Base-by-base conservation (phyloP, 1,140 invertebrate genomes). In the Monochamus saltuarius region DNA sequence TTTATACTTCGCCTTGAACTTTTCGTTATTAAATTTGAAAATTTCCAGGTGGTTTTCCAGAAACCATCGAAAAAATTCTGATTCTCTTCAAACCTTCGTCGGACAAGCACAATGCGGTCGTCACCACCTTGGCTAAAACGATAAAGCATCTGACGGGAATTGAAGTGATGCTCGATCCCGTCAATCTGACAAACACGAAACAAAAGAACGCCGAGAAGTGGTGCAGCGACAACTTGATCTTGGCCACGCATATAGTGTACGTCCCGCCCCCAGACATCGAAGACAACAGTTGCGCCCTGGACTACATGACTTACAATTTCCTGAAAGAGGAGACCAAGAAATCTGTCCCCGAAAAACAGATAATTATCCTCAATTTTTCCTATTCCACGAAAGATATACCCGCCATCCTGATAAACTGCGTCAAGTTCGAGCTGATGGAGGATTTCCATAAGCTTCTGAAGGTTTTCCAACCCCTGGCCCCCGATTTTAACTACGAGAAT, bases 61-160 rank as follows among this genome's bases (percentile, higher is more conserved):
- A 55, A 36, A 35, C 29, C 34, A 42, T 59, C 47, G 53, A 64
- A 38, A 43, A 51, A 54, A 14, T 69, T 7, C 49, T 57, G 16
- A 39, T 69, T 13, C 50, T 64, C 7, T 64, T 57, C 45, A 69
- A 56, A 22, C 65, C 65, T 16, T 66, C 67, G 4, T 59, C 56
- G n/a, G 62, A 66, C 36, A 64, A 59, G n/a, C 67, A 69, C 55
- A 66, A 66, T 45, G 35, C 53, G 9, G 65, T 66, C 0, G 65
- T 69, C 4, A 40, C 55, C 13, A 13, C 52, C 2, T 47, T 69
- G 29, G 59, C 62, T 13, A 56, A 59, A 19, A 17, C 56, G 0
- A 50, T 69, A 35, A 57, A 58, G 56, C 51, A 36, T 51, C 29
- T 64, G 14, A 51, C 49, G 16, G 57, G 47, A 9, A 45, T 53